These are phyloP conservation scores for Drosophila nigricruria DNA, from an alignment of 2,888 invertebrate species.

Conservation along the genomic window DNA sequence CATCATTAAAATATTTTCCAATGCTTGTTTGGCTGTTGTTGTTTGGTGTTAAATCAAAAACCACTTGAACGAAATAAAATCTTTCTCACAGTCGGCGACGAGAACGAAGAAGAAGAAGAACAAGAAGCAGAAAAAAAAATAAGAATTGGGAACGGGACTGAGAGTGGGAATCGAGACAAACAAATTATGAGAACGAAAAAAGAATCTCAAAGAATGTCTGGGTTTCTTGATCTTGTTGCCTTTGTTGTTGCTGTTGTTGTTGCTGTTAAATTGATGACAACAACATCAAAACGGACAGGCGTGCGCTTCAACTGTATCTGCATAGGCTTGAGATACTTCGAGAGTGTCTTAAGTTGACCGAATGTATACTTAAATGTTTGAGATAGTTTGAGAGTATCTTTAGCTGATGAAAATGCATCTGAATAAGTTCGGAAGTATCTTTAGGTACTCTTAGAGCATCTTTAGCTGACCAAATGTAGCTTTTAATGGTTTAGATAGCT, in stretches of 20 bases:
- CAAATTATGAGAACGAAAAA: constrained; percentile 78
- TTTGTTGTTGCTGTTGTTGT: constrained; percentile 49
- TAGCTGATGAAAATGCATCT: not conserved
- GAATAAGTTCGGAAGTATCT: not conserved
- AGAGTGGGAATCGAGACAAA: constrained; percentile 56
- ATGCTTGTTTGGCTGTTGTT: constrained; percentile 59
- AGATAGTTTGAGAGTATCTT: not conserved
- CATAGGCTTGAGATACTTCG: constrained; percentile 57
- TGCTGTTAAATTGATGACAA: constrained; percentile 78
- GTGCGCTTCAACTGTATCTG: constrained; percentile 81
- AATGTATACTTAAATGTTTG: not conserved
- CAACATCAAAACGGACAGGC: constrained; percentile 79
- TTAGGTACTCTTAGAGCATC: not conserved
- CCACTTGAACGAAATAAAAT: constrained; percentile 81
- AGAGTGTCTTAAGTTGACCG: constrained; percentile 42
- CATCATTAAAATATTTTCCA: constrained; percentile 80
- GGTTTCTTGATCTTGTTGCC: constrained; percentile 52
- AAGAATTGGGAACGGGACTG: constrained; percentile 65
- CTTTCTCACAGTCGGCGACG: constrained; percentile 77
- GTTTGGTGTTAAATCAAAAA: constrained; percentile 77
- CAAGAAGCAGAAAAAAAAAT: constrained; percentile 20
- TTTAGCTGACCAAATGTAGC: not conserved
- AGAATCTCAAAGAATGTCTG: constrained; percentile 71
- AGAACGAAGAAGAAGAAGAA: constrained; percentile 37
- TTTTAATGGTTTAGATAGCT: not conserved